These are phyloP conservation scores for Nomada fabriciana DNA, from an alignment of 2,888 invertebrate species.

Conservation along the genomic window DNA sequence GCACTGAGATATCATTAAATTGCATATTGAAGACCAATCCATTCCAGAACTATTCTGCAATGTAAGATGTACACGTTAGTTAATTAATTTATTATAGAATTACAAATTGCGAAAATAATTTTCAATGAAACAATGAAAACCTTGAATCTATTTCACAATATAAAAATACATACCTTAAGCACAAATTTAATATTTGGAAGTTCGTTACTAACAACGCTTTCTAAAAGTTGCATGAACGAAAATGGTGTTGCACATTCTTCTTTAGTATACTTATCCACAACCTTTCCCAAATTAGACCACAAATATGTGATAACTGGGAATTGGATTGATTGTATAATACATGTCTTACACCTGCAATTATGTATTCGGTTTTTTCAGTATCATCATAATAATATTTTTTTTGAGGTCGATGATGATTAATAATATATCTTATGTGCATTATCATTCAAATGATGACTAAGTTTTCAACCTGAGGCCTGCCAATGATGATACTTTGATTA, in stretches of 20 bases:
- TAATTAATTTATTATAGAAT: neutral
- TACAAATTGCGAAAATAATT: neutral
- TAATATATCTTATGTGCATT: constrained; percentile 64
- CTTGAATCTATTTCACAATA: constrained; percentile 11
- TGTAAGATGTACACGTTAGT: constrained; percentile 19
- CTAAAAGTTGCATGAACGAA: constrained; percentile 79
- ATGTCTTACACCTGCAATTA: constrained; percentile 78
- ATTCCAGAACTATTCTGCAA: constrained; percentile 78
- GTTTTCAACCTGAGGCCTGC: constrained; percentile 84
- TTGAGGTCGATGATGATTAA: constrained; percentile 80
- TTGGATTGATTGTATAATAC: constrained; percentile 77
- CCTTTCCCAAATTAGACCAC: constrained; percentile 78
- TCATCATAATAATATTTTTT: constrained; percentile 37
- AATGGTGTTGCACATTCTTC: constrained; percentile 76
- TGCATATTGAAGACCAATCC: constrained; percentile 82
- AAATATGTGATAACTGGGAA: constrained; percentile 80
- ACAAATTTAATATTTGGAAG: constrained; percentile 77
- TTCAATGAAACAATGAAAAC: neutral
- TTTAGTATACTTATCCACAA: constrained; percentile 74
- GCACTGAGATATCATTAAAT: constrained; percentile 77
- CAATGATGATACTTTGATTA: constrained; percentile 80
- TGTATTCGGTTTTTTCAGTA: constrained; percentile 20
- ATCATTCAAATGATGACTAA: constrained; percentile 76
- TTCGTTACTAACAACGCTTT: constrained; percentile 78
- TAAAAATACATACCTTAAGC: constrained; percentile 75